Conservation (phyloP, 2,113 vertebrate genomes). For the Puffinus mauretanicus region DNA sequence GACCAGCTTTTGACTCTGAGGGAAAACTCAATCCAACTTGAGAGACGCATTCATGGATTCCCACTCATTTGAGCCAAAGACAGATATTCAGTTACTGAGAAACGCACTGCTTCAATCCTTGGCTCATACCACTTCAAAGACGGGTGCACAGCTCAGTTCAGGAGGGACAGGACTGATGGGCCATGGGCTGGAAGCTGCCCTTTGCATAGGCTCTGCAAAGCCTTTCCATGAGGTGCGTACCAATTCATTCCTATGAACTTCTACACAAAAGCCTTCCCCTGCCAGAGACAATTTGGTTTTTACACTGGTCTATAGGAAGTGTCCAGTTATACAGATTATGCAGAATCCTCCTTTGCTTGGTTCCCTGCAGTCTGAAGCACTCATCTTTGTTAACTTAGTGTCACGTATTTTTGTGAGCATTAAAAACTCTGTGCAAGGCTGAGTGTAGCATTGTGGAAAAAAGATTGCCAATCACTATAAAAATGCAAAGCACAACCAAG, state of each 20-base stretch:
- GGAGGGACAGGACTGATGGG: background rate
- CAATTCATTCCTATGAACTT: background rate
- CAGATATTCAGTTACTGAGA: background rate
- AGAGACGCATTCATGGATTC: background rate
- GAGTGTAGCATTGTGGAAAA: background rate
- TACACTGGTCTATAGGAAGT: background rate
- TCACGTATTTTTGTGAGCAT: background rate
- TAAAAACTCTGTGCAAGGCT: background rate
- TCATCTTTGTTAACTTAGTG: background rate
- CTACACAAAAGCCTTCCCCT: background rate
- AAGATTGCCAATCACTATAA: background rate
- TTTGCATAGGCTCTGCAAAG: background rate
- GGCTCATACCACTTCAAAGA: background rate
- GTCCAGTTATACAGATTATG: background rate
- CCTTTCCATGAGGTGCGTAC: background rate
- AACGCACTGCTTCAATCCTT: background rate
- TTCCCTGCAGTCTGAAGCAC: background rate
- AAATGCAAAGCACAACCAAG: conserved; percentile 38
- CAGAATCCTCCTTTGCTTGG: background rate
- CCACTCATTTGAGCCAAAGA: background rate
- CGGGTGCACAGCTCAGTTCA: background rate
- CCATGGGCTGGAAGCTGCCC: background rate
- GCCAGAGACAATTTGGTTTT: background rate
- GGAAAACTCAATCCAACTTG: background rate
- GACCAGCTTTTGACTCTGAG: background rate